Evolutionary conservation across 2,113 vertebrate genomes (phyloP), one percentile per base, ranked within the genome.

Genomic region (Plotosus lineatus): DNA sequence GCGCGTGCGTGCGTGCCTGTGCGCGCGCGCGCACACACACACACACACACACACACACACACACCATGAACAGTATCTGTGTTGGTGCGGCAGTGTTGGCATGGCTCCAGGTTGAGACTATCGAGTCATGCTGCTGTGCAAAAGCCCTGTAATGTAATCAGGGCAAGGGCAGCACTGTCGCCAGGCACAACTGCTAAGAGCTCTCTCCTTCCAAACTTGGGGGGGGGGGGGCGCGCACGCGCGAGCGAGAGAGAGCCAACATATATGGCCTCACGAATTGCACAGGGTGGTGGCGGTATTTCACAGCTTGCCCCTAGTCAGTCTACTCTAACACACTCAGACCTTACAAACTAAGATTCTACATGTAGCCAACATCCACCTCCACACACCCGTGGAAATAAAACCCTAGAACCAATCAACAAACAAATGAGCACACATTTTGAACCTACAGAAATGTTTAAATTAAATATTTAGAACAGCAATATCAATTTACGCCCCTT

Each of bases 71-170:
- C 48, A 12, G 19, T 42, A 58, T 8, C 53, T 26, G 38, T 19
- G n/a, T 15, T 69, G 40, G 23, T 11, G 6, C 1, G 44, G 68
- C 75, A 82, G 51, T 84, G 85, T 84, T 95, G 94, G 95, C 93
- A 87, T 38, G 4, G 78, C 36, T 91, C 95, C 95, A 96, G 81
- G 84, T 19, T 80, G 86, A 90, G 93, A 93, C 95, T 93, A 95
- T 94, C 91, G 90, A 81, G 53, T 90, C 87, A 91, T 90, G 92
- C 91, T 90, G 92, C 91, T 77, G 77, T 90, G 91, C 87, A 88
- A 90, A 88, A 90, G 87, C 87, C 78, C 85, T 90, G 91, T 94
- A 90, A 94, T 89, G 85, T 36, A 85, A 92, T 89, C 89, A 90
- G 81, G 80, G 80, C 85, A 80, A 86, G 86, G 83, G 84, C 84